phyloP scores from a whole-genome alignment of 2,797 vertebrate species.

The Centroberyx gerrardi region DNA sequence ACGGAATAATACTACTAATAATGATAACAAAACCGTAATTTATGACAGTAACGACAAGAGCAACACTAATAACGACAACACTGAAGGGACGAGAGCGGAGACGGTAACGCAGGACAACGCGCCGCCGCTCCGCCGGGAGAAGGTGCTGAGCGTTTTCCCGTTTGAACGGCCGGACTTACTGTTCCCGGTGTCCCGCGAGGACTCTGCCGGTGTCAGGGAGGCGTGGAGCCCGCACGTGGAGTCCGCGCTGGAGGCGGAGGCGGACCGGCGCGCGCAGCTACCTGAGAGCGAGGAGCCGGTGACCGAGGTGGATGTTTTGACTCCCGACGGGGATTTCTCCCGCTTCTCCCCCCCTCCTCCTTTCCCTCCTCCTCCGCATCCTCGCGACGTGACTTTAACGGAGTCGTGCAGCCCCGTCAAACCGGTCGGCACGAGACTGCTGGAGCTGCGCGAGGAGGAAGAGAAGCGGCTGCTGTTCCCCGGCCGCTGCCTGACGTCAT shows the following conservation, averaged over 20 bases:
- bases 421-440: slow-evolving; percentile 78
- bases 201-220: slow-evolving; percentile 57
- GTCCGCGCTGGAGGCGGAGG: slow-evolving; percentile 79
- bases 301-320: slow-evolving; percentile 64
- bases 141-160: background rate
- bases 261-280: slow-evolving; percentile 73
- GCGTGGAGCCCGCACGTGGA: slow-evolving; percentile 76
- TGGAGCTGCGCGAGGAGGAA: slow-evolving; percentile 50
- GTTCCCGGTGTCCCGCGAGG: slow-evolving; percentile 54
- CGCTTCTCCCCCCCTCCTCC: slow-evolving; percentile 63
- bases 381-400: slow-evolving; percentile 42
- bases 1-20: slow-evolving; percentile 55
- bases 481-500: slow-evolving; percentile 84
- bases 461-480: slow-evolving; percentile 81
- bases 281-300: slow-evolving; percentile 72
- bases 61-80: slow-evolving; percentile 1
- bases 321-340: slow-evolving; percentile 55
- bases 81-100: background rate
- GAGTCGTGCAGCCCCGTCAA: slow-evolving; percentile 82
- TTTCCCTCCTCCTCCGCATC: slow-evolving; percentile 52
- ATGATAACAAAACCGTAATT: background rate
- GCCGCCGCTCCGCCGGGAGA: background rate
- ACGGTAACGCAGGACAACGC: background rate
- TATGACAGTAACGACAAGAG: background rate
- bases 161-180: slow-evolving; percentile 20